Evolutionary conservation across 2,888 invertebrate species (phyloP).

Genomic region (Neoitamus cyanurus): DNA sequence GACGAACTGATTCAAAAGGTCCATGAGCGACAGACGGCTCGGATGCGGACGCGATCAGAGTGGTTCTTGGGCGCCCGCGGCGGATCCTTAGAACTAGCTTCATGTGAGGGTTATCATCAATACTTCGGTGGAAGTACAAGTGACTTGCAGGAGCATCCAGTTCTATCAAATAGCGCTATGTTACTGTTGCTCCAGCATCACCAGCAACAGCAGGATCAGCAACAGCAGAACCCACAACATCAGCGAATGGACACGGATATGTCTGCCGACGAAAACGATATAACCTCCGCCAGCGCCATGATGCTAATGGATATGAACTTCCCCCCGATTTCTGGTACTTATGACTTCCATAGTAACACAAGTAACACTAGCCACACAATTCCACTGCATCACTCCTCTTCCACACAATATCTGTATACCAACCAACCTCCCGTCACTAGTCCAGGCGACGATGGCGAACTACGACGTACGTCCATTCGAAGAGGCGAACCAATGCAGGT

Average conservation of each 20-base stretch:
- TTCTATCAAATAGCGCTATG: constrained; percentile 55
- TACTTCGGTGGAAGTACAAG: constrained; percentile 56
- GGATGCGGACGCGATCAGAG: constrained; percentile 96
- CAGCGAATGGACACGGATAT: constrained; percentile 53
- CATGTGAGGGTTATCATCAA: constrained; percentile 59
- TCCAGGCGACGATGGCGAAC: constrained; percentile 53
- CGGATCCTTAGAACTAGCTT: constrained; percentile 60
- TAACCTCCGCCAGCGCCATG: neutral
- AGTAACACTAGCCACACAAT: constrained; percentile 39
- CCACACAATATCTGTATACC: constrained; percentile 46
- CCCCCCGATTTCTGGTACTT: constrained; percentile 62
- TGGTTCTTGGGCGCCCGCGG: constrained; percentile 81
- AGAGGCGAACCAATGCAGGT: neutral
- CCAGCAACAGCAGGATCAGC: constrained; percentile 45
- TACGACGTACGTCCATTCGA: constrained; percentile 4
- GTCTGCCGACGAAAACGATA: neutral
- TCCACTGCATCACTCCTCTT: constrained; percentile 33
- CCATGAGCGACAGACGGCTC: constrained; percentile 94
- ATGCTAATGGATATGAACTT: constrained; percentile 62
- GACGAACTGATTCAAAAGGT: constrained; percentile 70
- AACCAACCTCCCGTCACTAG: constrained; percentile 18
- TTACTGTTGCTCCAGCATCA: constrained; percentile 53
- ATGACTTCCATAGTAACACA: constrained; percentile 53
- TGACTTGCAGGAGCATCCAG: constrained; percentile 55
- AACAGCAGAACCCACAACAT: constrained; percentile 52